These are phyloP conservation scores for Alectoris magna DNA, from an alignment of 2,797 vertebrate genomes.

Conservation along the genomic window DNA sequence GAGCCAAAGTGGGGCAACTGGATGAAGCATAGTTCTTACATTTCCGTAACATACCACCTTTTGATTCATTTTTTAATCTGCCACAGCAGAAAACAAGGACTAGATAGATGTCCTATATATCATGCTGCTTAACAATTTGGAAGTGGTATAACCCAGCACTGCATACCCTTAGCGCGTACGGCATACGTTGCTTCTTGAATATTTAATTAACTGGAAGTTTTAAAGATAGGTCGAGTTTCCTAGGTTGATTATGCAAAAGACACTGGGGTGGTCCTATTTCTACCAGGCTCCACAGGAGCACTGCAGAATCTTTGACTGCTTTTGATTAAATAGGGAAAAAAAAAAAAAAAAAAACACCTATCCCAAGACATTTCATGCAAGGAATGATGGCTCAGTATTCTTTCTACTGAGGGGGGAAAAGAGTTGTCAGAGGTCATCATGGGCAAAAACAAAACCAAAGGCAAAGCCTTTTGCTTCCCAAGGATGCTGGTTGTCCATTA, in stretches of 20 bases:
- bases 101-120: not conserved
- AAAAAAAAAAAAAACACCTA: not conserved
- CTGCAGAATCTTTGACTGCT: not conserved
- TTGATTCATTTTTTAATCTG: not conserved
- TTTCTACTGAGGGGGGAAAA: not conserved
- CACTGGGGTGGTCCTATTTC: not conserved
- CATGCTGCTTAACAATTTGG: not conserved
- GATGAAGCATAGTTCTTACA: not conserved
- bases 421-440: not conserved
- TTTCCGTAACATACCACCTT: not conserved
- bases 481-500: not conserved
- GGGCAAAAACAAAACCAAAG: not conserved
- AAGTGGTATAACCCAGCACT: not conserved
- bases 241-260: not conserved
- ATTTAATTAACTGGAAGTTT: not conserved
- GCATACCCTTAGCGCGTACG: too few species aligned
- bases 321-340: not conserved
- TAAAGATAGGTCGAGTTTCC: not conserved
- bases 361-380: not conserved
- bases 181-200: not conserved
- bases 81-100: not conserved
- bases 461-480: not conserved
- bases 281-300: not conserved
- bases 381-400: not conserved
- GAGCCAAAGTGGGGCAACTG: not conserved